Conservation (phyloP, 2,113 vertebrate genomes). For the Centropus unirufus region DNA sequence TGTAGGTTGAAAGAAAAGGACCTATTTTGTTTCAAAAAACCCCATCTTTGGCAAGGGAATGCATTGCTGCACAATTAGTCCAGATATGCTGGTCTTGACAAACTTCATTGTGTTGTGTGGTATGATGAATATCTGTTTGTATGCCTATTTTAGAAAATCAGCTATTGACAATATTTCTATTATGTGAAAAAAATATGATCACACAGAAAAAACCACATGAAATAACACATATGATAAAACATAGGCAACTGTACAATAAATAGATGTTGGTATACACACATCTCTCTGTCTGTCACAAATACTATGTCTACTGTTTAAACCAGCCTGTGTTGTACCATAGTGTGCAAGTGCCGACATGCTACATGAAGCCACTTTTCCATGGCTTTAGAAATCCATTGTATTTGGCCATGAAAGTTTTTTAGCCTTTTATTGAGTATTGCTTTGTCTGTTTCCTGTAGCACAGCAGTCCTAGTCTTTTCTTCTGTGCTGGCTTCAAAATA, state of each 20-base stretch:
- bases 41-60: neutral
- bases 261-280: neutral
- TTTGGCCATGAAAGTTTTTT: neutral
- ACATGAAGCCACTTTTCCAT: neutral
- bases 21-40: neutral
- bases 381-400: neutral
- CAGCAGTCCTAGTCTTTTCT: neutral
- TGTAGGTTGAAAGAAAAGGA: neutral
- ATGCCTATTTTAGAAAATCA: neutral
- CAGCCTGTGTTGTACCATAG: too few relatives aligned
- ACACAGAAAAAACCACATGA: neutral
- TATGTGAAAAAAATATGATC: neutral
- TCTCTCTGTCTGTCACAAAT: neutral
- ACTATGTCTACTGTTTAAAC: rapidly evolving
- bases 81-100: neutral
- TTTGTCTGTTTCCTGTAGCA: neutral
- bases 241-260: neutral
- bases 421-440: neutral
- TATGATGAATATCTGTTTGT: neutral
- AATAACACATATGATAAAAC: neutral
- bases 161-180: neutral
- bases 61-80: neutral
- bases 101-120: neutral
- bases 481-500: neutral
- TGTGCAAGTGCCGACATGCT: neutral